phyloP scores from a whole-genome alignment of 2,888 invertebrate genomes.

The Drosophila pegasa region DNA sequence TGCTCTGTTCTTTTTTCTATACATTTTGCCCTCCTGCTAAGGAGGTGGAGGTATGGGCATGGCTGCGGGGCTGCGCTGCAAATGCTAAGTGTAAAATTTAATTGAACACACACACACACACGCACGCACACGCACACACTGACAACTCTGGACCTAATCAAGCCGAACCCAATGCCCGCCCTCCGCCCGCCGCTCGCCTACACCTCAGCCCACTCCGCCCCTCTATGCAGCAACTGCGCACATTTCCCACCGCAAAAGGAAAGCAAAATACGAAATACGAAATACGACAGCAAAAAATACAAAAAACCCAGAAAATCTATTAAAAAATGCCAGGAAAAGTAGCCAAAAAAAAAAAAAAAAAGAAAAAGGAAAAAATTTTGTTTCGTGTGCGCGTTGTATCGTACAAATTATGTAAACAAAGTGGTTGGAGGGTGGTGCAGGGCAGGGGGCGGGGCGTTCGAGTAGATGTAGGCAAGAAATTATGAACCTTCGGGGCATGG shows the following conservation, averaged over 20 bases:
- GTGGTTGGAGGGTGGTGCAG: constrained; percentile 15
- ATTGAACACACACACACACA: constrained; percentile 55
- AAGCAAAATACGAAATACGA: constrained; percentile 35
- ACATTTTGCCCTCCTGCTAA: not conserved
- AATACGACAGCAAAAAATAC: constrained; percentile 24
- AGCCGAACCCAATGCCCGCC: constrained; percentile 22
- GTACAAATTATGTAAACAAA: constrained; percentile 80
- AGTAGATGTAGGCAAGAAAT: constrained; percentile 54
- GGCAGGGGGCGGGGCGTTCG: not conserved
- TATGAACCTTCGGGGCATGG: constrained; percentile 68
- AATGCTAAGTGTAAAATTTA: constrained; percentile 66
- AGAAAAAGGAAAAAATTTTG: constrained; percentile 17
- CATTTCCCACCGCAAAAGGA: constrained; percentile 64
- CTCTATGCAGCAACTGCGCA: constrained; percentile 61
- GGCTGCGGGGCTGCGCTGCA: constrained; percentile 39
- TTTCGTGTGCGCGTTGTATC: constrained; percentile 77
- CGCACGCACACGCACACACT: not conserved
- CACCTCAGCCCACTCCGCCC: not conserved
- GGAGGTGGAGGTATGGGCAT: not conserved
- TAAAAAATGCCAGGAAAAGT: constrained; percentile 68
- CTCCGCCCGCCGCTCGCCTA: constrained; percentile 1
- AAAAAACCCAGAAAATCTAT: constrained; percentile 62
- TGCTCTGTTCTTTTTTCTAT: constrained; percentile 17
- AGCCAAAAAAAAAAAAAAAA: constrained; percentile 56
- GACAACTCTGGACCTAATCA: constrained; percentile 54